Conservation (phyloP, 2,888 invertebrate genomes). For the Scaptodrosophila latifasciaeformis region DNA sequence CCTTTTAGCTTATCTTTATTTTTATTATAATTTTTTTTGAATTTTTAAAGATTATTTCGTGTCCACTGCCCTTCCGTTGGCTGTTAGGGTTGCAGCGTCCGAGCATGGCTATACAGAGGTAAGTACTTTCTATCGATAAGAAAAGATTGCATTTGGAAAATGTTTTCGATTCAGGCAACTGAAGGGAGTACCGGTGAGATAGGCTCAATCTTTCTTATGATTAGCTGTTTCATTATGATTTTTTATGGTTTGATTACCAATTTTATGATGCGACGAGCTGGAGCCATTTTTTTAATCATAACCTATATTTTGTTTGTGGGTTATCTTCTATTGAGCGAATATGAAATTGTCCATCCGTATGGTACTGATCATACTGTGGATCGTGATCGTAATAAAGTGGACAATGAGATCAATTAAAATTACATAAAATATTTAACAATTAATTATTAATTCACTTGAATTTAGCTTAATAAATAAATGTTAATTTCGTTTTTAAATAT, state of each 20-base stretch:
- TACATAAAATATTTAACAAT: too few relatives aligned
- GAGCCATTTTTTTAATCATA: constrained; percentile 22
- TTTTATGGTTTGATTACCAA: constrained; percentile 47
- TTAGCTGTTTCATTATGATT: constrained; percentile 33
- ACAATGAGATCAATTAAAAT: too few relatives aligned
- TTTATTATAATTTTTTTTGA: not conserved
- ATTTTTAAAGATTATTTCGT: not conserved
- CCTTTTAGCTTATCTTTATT: not conserved
- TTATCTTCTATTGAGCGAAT: constrained; percentile 20
- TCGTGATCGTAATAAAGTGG: too few relatives aligned
- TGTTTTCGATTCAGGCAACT: too few relatives aligned
- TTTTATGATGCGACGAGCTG: constrained; percentile 36
- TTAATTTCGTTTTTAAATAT: constrained; percentile 2
- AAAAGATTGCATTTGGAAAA: too few relatives aligned
- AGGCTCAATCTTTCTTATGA: constrained; percentile 45
- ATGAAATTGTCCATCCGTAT: constrained; percentile 25
- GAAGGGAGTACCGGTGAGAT: constrained; percentile 54
- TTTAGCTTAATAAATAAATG: constrained; percentile 1
- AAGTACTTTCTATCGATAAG: too few relatives aligned
- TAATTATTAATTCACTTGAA: not conserved
- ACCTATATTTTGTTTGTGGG: constrained; percentile 18
- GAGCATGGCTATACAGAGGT: not conserved
- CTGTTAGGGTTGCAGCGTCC: constrained; percentile 22
- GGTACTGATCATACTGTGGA: constrained; percentile 35
- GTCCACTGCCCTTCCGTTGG: constrained; percentile 11